Evolutionary conservation across 2,888 invertebrate species (phyloP).

Genomic region (Tolmerus cingulatus): DNA sequence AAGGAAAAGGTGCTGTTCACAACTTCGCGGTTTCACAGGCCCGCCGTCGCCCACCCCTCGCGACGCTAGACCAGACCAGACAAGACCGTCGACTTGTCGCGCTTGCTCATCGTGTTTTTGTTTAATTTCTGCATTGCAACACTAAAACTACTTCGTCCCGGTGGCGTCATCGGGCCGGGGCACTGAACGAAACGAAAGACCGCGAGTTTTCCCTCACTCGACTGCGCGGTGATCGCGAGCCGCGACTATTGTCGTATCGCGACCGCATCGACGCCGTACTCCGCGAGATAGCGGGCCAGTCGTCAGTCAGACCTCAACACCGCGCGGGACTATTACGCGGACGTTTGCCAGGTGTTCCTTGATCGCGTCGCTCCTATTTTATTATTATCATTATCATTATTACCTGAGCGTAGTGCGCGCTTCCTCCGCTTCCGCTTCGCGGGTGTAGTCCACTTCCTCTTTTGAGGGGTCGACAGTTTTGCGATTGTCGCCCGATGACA

Average conservation of each 20-base stretch:
- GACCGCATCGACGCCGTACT: neutral
- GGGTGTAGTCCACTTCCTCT: neutral
- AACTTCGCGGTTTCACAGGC: neutral
- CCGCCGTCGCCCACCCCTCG: neutral
- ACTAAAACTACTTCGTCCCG: neutral
- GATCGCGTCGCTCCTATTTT: neutral
- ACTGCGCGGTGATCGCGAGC: neutral
- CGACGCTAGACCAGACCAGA: neutral
- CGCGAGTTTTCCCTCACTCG: conserved; percentile 24
- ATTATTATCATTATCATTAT: neutral
- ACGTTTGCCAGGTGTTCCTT: neutral
- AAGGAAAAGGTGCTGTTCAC: neutral
- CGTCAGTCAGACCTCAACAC: conserved; percentile 14
- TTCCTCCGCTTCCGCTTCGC: conserved; percentile 19
- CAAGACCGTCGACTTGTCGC: neutral
- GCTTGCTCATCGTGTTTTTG: neutral
- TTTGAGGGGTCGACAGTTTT: neutral
- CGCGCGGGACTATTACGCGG: conserved; percentile 26
- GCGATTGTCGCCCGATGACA: neutral
- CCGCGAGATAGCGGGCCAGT: neutral
- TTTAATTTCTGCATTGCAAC: conserved; percentile 16
- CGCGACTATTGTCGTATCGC: conserved; percentile 1
- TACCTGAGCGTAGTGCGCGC: neutral
- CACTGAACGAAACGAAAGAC: conserved; percentile 28
- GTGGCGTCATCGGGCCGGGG: conserved; percentile 20